Base-by-base conservation (phyloP, 1,140 invertebrate genomes). In the Bombus affinis region DNA sequence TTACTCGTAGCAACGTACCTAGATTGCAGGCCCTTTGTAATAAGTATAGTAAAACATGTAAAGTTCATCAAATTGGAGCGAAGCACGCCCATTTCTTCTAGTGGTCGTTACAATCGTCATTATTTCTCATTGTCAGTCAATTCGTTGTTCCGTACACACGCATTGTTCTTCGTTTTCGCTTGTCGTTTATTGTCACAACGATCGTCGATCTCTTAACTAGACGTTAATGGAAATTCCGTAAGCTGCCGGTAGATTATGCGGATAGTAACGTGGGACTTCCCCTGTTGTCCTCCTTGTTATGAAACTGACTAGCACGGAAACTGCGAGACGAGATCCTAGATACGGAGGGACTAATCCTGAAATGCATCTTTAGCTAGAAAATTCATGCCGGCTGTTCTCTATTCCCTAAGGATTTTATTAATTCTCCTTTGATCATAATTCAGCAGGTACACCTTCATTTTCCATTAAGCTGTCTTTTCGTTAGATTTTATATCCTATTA, bases 171-270 rank as follows among this genome's bases (percentile, higher is more conserved):
- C 65, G 32, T 72, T 78, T 37, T 70, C 12, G 42, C 22, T 32
- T 53, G 62, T 78, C 82, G 76, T 72, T 85, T 85, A 62, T 73
- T 80, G 72, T 81, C 59, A 79, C 78, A 74, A 37, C 70, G 70
- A 82, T 81, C 71, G 71, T 71, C 80, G 80, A 76, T 86, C 85
- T 75, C 65, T 82, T 76, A 39, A 57, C 83, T 35, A 76, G 80
- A 86, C 73, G 85, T 76, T 86, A 76, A 86, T 86, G 80, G 85
- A 86, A 86, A 86, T 83, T 77, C 85, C 80, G 80, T 66, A 68
- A 76, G 72, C 32, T 72, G 59, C 53, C 28, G 71, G 42, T 13
- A 81, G 79, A 85, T 74, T 35, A 18, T 3, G 68, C 18, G 57
- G 78, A 81, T 81, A 81, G 70, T 4, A 74, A 85, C 79, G 79